Conservation (phyloP, 1,140 invertebrate species). For the Musca vetustissima region DNA sequence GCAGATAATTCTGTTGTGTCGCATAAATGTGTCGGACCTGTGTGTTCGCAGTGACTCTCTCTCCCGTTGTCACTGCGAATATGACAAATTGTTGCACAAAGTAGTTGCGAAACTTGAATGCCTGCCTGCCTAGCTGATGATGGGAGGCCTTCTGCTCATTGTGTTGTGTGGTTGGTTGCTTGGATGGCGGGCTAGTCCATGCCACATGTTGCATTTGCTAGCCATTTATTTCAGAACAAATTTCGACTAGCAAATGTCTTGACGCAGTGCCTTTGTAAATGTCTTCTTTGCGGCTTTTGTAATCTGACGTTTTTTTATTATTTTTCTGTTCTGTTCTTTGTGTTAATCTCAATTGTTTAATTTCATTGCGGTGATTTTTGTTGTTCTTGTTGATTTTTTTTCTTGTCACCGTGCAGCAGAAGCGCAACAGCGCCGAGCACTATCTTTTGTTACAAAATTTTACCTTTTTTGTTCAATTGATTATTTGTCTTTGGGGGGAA, state of each 20-base stretch:
- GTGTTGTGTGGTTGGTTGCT: not conserved
- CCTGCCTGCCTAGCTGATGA: not conserved
- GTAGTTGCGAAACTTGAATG: not conserved
- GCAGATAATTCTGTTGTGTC: not conserved
- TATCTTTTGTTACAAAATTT: conserved; percentile 3
- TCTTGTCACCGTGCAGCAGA: not conserved
- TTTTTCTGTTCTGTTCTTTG: no score
- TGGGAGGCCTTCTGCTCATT: no score
- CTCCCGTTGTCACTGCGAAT: not conserved
- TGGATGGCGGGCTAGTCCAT: not conserved
- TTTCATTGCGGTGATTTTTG: not conserved
- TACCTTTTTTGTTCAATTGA: conserved; percentile 19
- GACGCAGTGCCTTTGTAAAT: no score
- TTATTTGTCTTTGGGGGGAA: conserved; percentile 8
- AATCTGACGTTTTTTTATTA: no score
- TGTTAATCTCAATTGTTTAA: conserved; percentile 14
- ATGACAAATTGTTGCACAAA: not conserved
- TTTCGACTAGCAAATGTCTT: no score
- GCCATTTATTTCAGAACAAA: conserved; percentile 12
- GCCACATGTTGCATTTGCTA: conserved; percentile 21
- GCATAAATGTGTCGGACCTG: not conserved
- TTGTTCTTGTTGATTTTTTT: not conserved
- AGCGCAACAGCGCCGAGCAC: no score
- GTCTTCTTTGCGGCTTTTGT: no score
- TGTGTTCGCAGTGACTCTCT: not conserved